Base-by-base conservation (phyloP, 2,113 vertebrate species). In the Cochlearius cochlearius region DNA sequence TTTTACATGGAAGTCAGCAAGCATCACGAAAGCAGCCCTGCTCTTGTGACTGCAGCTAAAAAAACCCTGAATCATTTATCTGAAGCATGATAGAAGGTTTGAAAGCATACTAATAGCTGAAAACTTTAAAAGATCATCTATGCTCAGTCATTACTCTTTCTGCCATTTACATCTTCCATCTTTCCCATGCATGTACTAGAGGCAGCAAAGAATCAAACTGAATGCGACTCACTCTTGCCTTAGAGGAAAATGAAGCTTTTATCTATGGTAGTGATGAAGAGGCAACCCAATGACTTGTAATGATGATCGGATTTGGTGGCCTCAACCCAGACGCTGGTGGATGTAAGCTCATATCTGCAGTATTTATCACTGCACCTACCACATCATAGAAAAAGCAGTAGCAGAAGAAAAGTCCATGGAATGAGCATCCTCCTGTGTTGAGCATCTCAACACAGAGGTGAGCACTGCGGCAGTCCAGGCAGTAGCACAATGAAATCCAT, bases 71-170 rank as follows among this genome's bases (percentile, higher is more conserved):
- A 84, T 86, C 53, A 80, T 91, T 93, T 92, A 67, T 92, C 20
- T 83, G 55, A 86, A 93, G 43, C 52, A 67, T 39, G 47, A 88
- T 63, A 86, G n/a, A 92, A 96, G 92, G 52, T 90, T 81, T 92
- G 64, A 78, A 86, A 94, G 72, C 43, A 67, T 30, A 59, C 12
- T 96, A 83, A 88, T 75, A 59, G 78, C 67, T 90, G 55, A 88
- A 96, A 88, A 68, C 55, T 88, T 91, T 86, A 88, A 90, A 89
- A 86, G 56, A 94, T 89, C 76, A 60, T 56, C 76, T 91, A 74
- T 92, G 60, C 26, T 89, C 38, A 53, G 52, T 85, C 60, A 68
- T 92, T 96, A 96, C 94, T 89, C 84, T 93, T 94, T 88, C 83
- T 95, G 77, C 94, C 91, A 90, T 81, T 94, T 92, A 75, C 32